Evolutionary conservation across 2,888 invertebrate genomes (phyloP).

Genomic region (Papilio demoleus): DNA sequence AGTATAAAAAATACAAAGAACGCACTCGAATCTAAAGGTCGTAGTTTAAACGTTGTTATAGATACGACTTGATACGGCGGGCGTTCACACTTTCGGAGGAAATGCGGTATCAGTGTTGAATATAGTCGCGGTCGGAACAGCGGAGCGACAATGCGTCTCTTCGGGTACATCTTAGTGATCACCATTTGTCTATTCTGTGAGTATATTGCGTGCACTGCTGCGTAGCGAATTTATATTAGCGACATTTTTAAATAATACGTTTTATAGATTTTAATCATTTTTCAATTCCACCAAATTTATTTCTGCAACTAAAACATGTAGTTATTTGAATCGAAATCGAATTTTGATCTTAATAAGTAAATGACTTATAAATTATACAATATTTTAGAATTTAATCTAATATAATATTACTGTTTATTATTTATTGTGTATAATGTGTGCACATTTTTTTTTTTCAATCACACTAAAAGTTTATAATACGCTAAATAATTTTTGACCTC

Average conservation of each 20-base stretch:
- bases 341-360: no score
- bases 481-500: no score
- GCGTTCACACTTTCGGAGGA: conserved; percentile 69
- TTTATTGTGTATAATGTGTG: no score
- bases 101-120: conserved; percentile 51
- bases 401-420: no score
- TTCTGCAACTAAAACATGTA: no score
- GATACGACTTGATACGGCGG: conserved; percentile 63
- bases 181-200: conserved; percentile 56
- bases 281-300: no score
- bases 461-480: no score
- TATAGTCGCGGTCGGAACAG: conserved; percentile 46
- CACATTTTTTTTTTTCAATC: no score
- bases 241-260: background rate
- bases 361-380: no score
- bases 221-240: conserved; percentile 14
- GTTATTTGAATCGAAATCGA: no score
- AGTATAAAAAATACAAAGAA: conserved; percentile 44
- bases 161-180: conserved; percentile 46
- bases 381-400: no score
- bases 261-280: no score
- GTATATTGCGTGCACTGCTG: conserved; percentile 45
- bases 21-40: conserved; percentile 55
- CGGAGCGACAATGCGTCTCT: conserved; percentile 48
- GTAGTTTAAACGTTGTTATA: conserved; percentile 53